These are phyloP conservation scores for Acanthochromis polyacanthus DNA, from an alignment of 2,113 vertebrate species.

Conservation along the genomic window DNA sequence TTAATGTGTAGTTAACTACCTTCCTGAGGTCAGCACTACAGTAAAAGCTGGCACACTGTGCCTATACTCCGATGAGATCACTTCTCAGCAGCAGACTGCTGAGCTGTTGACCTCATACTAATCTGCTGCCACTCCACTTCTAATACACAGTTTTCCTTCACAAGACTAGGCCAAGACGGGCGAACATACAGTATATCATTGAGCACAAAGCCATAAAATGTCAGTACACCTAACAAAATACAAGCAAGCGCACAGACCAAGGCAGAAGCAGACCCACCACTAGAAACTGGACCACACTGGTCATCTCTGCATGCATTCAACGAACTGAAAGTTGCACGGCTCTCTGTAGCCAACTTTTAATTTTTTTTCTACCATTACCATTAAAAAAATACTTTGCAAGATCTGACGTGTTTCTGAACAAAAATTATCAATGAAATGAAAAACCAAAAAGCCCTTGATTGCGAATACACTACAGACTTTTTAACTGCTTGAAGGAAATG, in stretches of 20 bases:
- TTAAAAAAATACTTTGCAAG: neutral
- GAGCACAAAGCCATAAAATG: slow-evolving; percentile 52
- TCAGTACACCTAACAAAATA: slow-evolving; percentile 54
- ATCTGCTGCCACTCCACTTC: slow-evolving; percentile 77
- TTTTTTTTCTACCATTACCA: neutral
- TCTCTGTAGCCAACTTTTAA: neutral
- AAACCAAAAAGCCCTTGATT: neutral
- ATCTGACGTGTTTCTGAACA: slow-evolving; percentile 31
- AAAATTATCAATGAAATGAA: slow-evolving; percentile 42
- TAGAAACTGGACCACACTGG: neutral
- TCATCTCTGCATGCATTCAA: neutral
- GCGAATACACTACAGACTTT: neutral
- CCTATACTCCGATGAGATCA: slow-evolving; percentile 82
- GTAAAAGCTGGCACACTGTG: slow-evolving; percentile 68
- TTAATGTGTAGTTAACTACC: slow-evolving; percentile 77
- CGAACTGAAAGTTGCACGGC: neutral
- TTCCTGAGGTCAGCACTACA: slow-evolving; percentile 80
- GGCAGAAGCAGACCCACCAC: slow-evolving; percentile 2
- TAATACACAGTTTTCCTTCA: slow-evolving; percentile 68
- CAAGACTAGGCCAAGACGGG: slow-evolving; percentile 48
- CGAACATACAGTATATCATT: slow-evolving; percentile 66
- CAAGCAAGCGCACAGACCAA: slow-evolving; percentile 8
- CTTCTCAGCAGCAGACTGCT: slow-evolving; percentile 79
- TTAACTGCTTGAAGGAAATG: slow-evolving; percentile 39
- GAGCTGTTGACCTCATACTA: slow-evolving; percentile 82